Base-by-base conservation (phyloP, 2,113 vertebrate genomes). In the Peromyscus californicus region DNA sequence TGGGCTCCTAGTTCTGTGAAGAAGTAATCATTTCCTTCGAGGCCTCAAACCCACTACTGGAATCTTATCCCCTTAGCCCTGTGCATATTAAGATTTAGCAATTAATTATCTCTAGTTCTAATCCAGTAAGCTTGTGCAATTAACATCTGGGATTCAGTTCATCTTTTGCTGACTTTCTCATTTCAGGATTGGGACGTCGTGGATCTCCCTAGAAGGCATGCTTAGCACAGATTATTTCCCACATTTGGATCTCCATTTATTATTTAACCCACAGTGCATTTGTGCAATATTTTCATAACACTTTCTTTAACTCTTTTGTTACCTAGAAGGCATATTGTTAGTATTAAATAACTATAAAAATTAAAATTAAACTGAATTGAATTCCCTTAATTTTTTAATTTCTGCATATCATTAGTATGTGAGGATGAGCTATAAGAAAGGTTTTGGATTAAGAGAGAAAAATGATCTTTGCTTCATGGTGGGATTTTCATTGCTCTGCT, bases 91-190 rank as follows among this genome's bases (percentile, higher is more conserved):
- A 98, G 98, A 98, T 97, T 95, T 90, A 92, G 97, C 98, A 98
- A 98, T 99, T 99, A 98, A 99, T 98, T 98, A 99, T 98, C 98
- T 98, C 96, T 95, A 48, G 97, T 98, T 99, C 98, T 98, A 98
- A 99, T 98, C 98, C 98, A 98, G 95, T 97, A 98, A 98, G 96
- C 94, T 95, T 5, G 4, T 98, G 97, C 98, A 98, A 98, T 98
- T 98, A 99, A 97, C 98, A 97, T 98, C 98, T 98, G 98, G 97
- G 98, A 98, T 98, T 99, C 97, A 93, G 96, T 95, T 97, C 94
- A 97, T 98, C 89, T 95, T 98, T 97, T 98, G 98, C 98, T 98
- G 98, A 98, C 95, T 98, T 98, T 98, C 98, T 98, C 97, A 98
- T 98, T 99, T 98, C 97, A 98, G 78, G 86, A 84, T 90, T 98